phyloP scores from a whole-genome alignment of 2,888 invertebrate species.

The Eupsilia transversa region DNA sequence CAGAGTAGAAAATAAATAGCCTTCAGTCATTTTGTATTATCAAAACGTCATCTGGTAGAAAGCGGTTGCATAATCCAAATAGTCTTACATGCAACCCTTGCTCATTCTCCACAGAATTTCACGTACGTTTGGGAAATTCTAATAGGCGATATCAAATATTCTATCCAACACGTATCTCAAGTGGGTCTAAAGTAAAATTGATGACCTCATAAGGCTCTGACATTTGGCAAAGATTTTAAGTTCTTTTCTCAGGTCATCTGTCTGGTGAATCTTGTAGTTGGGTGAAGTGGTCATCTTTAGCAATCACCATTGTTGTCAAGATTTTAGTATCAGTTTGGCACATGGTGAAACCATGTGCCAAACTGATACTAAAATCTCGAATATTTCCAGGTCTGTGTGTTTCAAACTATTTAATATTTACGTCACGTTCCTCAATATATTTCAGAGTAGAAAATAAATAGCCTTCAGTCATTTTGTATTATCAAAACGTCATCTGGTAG shows the following conservation, averaged over 20 bases:
- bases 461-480: neutral
- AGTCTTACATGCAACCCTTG: neutral
- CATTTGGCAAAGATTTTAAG: slow-evolving; percentile 28
- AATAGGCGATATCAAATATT: slow-evolving; percentile 48
- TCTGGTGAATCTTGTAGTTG: neutral
- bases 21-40: neutral
- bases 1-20: neutral
- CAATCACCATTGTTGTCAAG: neutral
- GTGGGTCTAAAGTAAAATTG: slow-evolving; percentile 50
- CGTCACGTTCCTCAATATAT: neutral
- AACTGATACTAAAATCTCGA: no score
- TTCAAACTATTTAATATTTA: neutral
- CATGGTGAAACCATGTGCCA: no score
- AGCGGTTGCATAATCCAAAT: neutral
- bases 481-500: neutral
- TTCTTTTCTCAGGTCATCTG: slow-evolving; percentile 3
- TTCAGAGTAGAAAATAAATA: neutral
- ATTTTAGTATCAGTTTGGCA: no score
- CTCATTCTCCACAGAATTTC: slow-evolving; percentile 2
- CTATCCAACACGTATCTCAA: slow-evolving; percentile 28
- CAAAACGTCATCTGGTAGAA: neutral
- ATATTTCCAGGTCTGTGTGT: neutral
- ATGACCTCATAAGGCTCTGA: slow-evolving; percentile 32
- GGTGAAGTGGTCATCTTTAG: neutral
- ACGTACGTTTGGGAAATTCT: slow-evolving; percentile 41